Percentiles rank a stretch among this genome's conserved stretches.
These are phyloP conservation scores for Epinotia brunnichana DNA, from an alignment of 2,888 invertebrate species.

Conservation along the genomic window DNA sequence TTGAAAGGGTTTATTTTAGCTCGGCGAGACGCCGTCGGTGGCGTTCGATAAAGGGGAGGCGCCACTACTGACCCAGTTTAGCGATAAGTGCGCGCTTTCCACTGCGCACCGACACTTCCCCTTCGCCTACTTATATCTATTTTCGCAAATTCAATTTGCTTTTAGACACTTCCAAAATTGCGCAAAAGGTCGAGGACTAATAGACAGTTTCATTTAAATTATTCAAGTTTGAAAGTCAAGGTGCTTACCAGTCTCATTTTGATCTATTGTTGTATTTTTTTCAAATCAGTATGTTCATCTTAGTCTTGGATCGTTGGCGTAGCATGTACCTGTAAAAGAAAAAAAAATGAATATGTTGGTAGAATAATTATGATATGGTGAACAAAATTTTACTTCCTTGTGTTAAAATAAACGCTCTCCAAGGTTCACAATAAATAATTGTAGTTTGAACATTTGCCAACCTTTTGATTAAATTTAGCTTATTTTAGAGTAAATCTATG, in stretches of 20 bases:
- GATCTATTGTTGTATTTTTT: constrained; percentile 52
- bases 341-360: constrained; percentile 10
- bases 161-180: constrained; percentile 45
- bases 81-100: constrained; percentile 80
- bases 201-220: background rate
- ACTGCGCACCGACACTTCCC: constrained; percentile 78
- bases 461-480: constrained; percentile 48
- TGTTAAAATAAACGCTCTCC: constrained; percentile 25
- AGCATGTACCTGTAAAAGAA: constrained; percentile 69
- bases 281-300: constrained; percentile 58
- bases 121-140: constrained; percentile 69
- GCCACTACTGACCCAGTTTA: constrained; percentile 82
- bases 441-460: constrained; percentile 73
- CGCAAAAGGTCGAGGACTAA: constrained; percentile 29
- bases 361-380: background rate
- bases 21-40: constrained; percentile 56
- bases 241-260: constrained; percentile 79
- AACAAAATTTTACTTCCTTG: constrained; percentile 5
- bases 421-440: constrained; percentile 46
- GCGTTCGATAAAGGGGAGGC: constrained; percentile 82
- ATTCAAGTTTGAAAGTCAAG: background rate
- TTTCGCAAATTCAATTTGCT: constrained; percentile 61
- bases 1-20: constrained; percentile 69
- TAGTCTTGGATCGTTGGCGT: constrained; percentile 56
- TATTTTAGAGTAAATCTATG: constrained; percentile 25